Evolutionary conservation across 2,888 invertebrate genomes (phyloP), one percentile per base, ranked within the genome.

Genomic region (Lutraria lutraria): DNA sequence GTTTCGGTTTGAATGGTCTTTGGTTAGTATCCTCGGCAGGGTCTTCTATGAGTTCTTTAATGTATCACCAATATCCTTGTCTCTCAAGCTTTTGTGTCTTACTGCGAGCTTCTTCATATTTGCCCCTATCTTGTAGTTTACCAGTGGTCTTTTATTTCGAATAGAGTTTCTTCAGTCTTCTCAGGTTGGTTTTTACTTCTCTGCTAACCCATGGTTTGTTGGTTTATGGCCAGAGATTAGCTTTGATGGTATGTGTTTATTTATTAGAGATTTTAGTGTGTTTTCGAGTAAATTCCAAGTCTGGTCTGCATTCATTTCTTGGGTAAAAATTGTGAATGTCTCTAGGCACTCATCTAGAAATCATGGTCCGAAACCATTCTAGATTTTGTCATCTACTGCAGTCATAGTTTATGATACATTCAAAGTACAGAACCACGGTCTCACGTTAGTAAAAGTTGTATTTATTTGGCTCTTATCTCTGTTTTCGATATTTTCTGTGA

Each of bases 91-190:
- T 80, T 43, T 80, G 80, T 6, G 80, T 80, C 15, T 10, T 2
- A n/a, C 19, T 15, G 34, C 80, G 43, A 10, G 52, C 52, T 52
- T 80, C 19, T 52, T 43, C n/a, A 52, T 80, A 80, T 80, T 80
- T 8, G 4, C 19, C 21, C 19, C 52, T 43, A 21, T 80, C 80
- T 16, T 19, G 8, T 52, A 3, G 19, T 43, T 80, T 80, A 4
- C n/a, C 52, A 21, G 80, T 21, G 16, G 21, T 2, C 10, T 80
- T 80, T n/a, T 80, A n/a, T 80, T n/a, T 80, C 4, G 2, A n/a
- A 21, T 80, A 80, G 8, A 80, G 80, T 43, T 80, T 80, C 1
- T 80, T 80, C n/a, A 34, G 21, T 52, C 52, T 80, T 52, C 80
- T 34, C 4, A 21, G 80, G 0, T 43, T 43, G 19, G 43, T 1